Base-by-base conservation (phyloP, 2,888 invertebrate species). In the Dendrolimus pini region DNA sequence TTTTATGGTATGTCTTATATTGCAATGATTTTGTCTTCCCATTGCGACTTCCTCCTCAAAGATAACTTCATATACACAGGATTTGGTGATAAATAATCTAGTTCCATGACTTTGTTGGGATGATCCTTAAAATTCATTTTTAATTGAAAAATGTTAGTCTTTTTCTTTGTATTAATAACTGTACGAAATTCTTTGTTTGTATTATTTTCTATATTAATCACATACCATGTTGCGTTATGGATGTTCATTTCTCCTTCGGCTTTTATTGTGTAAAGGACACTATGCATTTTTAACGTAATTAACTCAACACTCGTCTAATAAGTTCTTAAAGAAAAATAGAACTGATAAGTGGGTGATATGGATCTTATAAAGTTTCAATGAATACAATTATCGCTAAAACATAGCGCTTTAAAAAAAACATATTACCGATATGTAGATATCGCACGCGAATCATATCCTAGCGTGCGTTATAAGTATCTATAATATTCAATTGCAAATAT, bases 101-200 rank as follows among this genome's bases (percentile, higher is more conserved):
- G 81, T 66, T 89, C 89, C 52, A 89, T 82, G 1, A 89, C 77
- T 61, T 89, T 89, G 60, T 86, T 86, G 57, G 84, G 78, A 55
- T 78, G 76, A 1, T 89, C 90, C 53, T 86, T 64, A 61, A 89
- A 85, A 58, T 83, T 81, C 82, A 90, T 88, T 70, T 89, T 90
- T 41, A 89, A 64, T 63, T 87, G 85, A 30, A 30, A 59, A 89
- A 89, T 58, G 75, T 74, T 2, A 78, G 74, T 56, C 82, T 77
- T 1, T 67, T 58, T 3, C 69, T 53, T 14, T 78, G 76, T 79
- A 0, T 72, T 68, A 63, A 80, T 83, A 54, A 82, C 80, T 0
- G 85, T 83, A 13, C 88, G 83, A 61, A 88, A 82, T 62, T 89
- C 89, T 55, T 80, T 69, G 2, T 67, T 75, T 2, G 71, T 70